These are phyloP conservation scores for Chrosomus eos DNA, from an alignment of 2,797 vertebrate genomes.

Conservation along the genomic window DNA sequence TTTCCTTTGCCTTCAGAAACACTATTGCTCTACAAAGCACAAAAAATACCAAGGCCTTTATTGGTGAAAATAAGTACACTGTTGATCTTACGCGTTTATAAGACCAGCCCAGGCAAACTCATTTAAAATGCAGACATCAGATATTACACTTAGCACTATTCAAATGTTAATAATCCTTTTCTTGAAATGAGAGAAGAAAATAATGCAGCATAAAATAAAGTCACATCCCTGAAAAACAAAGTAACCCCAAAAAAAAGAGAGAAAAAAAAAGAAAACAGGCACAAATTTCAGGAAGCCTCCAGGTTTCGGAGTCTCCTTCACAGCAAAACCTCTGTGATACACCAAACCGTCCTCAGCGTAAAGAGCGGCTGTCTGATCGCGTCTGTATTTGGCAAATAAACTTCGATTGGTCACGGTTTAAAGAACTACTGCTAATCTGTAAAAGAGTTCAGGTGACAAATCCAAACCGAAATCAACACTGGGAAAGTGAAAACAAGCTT, in stretches of 20 bases:
- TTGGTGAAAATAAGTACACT: slow-evolving; percentile 56
- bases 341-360: slow-evolving; percentile 12
- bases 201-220: slow-evolving; percentile 33
- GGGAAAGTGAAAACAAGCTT: slow-evolving; percentile 8
- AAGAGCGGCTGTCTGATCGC: slow-evolving; percentile 58
- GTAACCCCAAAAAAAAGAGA: background rate
- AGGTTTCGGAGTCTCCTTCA: slow-evolving; percentile 40
- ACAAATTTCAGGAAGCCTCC: slow-evolving; percentile 67
- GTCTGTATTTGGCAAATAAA: slow-evolving; percentile 89
- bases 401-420: slow-evolving; percentile 83
- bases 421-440: slow-evolving; percentile 61
- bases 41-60: slow-evolving; percentile 68
- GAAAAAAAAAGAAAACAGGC: slow-evolving; percentile 66
- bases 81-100: slow-evolving; percentile 53
- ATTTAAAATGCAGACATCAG: slow-evolving; percentile 20
- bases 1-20: slow-evolving; percentile 45
- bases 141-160: background rate
- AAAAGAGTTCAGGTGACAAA: slow-evolving; percentile 65
- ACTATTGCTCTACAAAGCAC: slow-evolving; percentile 53
- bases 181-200: slow-evolving; percentile 14
- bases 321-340: slow-evolving; percentile 43
- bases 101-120: slow-evolving; percentile 16
- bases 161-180: slow-evolving; percentile 19
- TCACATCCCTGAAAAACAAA: slow-evolving; percentile 51
- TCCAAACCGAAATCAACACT: slow-evolving; percentile 40